Base-by-base conservation (phyloP, 2,888 invertebrate genomes). In the Apamea crenata region DNA sequence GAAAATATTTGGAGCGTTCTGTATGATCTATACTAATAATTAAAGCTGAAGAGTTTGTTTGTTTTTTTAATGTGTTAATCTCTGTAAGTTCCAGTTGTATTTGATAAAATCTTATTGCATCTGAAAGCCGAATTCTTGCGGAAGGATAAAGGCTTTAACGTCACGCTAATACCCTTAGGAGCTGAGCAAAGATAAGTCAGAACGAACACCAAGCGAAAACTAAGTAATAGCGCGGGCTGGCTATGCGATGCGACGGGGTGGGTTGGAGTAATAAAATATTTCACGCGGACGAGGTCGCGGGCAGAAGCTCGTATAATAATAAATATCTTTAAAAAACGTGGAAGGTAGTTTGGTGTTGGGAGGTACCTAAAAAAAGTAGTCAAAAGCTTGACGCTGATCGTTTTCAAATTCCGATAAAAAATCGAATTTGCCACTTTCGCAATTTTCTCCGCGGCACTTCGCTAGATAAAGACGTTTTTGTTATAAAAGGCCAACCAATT, bases 401-500 rank as follows among this genome's bases (percentile, higher is more conserved):
- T 63, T 82, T 56, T 69, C 36, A 59, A 81, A 82, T 82, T 66
- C 36, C 40, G 53, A 77, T 70, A 70, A 85, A 69, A 80, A 61
- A 53, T 61, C 69, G 50, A 73, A 66, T 77, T 75, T 78, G 59
- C 77, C 47, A 68, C 61, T 74, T 66, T 61, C 32, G 50, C 66
- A 75, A 77, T 76, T 82, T 83, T 74, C 70, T 78, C 56, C n/a
- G 16, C 47, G 53, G 29, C 66, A 74, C 71, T 75, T 71, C n/a
- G 16, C 59, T 77, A 86, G 83, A 84, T 86, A 78, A 88, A 86
- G 84, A 73, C 77, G 68, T 77, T 74, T 77, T 73, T 74, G 79
- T 82, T 81, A 84, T 68, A 86, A 83, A 79, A 79, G 77, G 32
- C 67, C 8, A 56, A 80, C 77, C 82, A 86, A 88, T 88, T 89